These are phyloP conservation scores for Petrocephalus schoutedeni DNA, from an alignment of 2,797 vertebrate genomes.

Conservation along the genomic window DNA sequence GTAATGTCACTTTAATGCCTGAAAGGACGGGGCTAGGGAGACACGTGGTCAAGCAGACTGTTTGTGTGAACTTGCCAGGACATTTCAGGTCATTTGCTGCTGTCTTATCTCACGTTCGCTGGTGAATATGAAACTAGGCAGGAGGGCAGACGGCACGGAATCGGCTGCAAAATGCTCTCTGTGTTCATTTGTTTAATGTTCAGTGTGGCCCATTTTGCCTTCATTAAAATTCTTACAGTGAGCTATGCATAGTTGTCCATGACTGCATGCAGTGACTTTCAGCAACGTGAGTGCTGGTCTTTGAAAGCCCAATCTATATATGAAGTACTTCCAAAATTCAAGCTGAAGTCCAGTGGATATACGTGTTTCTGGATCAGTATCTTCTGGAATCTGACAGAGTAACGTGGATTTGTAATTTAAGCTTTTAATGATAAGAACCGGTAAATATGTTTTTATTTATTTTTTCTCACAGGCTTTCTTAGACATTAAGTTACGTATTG, in stretches of 20 bases:
- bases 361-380: background rate
- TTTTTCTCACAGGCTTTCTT: background rate
- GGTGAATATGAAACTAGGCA: background rate
- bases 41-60: background rate
- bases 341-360: background rate
- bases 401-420: background rate
- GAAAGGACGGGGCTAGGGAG: background rate
- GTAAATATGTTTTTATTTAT: background rate
- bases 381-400: background rate
- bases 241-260: background rate
- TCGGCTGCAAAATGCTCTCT: background rate
- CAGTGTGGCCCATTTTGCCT: background rate
- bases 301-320: background rate
- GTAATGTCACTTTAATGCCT: background rate
- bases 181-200: background rate
- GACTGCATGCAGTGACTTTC: background rate
- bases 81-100: background rate
- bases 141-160: background rate
- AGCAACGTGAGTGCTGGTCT: background rate
- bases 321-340: background rate
- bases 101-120: background rate
- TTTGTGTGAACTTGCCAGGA: background rate
- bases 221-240: background rate
- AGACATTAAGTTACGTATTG: background rate
- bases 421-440: background rate